phyloP scores from a whole-genome alignment of 2,888 invertebrate genomes.

The Spilosoma lubricipeda region DNA sequence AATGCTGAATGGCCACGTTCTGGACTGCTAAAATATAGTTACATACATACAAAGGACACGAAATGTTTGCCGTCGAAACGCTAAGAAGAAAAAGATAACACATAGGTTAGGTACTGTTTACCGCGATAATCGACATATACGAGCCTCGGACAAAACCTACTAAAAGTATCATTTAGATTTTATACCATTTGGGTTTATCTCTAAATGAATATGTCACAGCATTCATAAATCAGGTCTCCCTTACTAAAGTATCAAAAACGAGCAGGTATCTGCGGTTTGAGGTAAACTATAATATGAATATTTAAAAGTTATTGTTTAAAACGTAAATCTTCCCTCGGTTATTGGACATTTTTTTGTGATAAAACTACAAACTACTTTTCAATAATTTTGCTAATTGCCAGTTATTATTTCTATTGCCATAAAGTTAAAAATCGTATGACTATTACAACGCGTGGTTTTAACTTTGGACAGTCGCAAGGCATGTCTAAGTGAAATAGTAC shows the following conservation, averaged over 20 bases:
- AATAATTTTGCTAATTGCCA: background rate
- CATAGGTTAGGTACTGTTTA: too few species aligned
- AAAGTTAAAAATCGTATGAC: background rate
- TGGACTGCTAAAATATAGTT: too few species aligned
- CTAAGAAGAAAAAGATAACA: too few species aligned
- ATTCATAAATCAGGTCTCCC: background rate
- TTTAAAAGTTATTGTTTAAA: constrained; percentile 29
- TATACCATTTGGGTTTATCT: too few species aligned
- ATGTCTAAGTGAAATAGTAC: background rate
- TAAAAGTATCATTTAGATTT: too few species aligned
- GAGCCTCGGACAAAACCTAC: too few species aligned
- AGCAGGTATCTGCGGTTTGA: constrained; percentile 73
- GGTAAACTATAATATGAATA: constrained; percentile 57
- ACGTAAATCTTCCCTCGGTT: fast-evolving
- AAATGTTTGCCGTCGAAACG: too few species aligned
- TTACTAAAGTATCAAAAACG: constrained; percentile 16
- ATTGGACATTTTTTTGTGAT: background rate
- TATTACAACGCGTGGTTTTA: background rate
- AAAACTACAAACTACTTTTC: background rate
- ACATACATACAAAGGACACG: too few species aligned
- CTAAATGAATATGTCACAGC: background rate
- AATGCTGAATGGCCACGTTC: too few species aligned
- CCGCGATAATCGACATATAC: too few species aligned
- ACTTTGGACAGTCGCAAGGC: background rate
- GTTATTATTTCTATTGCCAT: background rate